Base-by-base conservation (phyloP, 2,888 invertebrate species). In the Pharmacophagus antenor region DNA sequence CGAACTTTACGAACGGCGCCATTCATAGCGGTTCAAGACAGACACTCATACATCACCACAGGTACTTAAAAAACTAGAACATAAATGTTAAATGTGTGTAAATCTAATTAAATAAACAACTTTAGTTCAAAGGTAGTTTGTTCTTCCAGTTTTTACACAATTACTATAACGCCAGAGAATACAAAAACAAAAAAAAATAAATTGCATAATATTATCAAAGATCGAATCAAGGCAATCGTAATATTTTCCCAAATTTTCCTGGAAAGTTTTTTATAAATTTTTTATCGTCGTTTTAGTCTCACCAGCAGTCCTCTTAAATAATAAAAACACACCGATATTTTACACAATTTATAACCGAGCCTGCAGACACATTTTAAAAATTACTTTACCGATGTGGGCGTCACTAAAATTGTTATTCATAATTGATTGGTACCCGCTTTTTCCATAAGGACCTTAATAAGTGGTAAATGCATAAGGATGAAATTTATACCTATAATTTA, bases 1-100 rank as follows among this genome's bases (percentile, higher is more conserved):
- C 76, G 78, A 77, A 71, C 68, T 66, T 65, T 61, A 67, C 65
- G 63, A 62, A 64, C 23, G 51, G 52, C 47, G 52, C 51, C 49
- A 27, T 48, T 52, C 37, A 50, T 55, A 56, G 52, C 47, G 49
- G 44, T 17, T n/a, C 25, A 22, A 51, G 20, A 47, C 46, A 15
- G 44, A 46, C 17, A 42, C 42, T 18, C 42, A 42, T 42, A 37
- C 17, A 47, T 58, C 42, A 20, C 27, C 41, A 37, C 31, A 12
- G 3, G 18, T 27, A 47, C 23, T 10, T 44, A 25, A 42, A 49
- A 56, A 50, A 42, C 21, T 41, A 7, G 21, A 37, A 51, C 15
- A 37, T 37, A 18, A 8, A 10, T 31, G 2, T 10, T 3, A 31
- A 31, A 7, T 31, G n/a, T n/a, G n/a, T n/a, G n/a, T 31, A 31